Percentiles rank a stretch among this genome's conserved stretches.
These are phyloP conservation scores for Lacerta bilineata DNA, from an alignment of 2,797 vertebrate genomes.

Conservation along the genomic window DNA sequence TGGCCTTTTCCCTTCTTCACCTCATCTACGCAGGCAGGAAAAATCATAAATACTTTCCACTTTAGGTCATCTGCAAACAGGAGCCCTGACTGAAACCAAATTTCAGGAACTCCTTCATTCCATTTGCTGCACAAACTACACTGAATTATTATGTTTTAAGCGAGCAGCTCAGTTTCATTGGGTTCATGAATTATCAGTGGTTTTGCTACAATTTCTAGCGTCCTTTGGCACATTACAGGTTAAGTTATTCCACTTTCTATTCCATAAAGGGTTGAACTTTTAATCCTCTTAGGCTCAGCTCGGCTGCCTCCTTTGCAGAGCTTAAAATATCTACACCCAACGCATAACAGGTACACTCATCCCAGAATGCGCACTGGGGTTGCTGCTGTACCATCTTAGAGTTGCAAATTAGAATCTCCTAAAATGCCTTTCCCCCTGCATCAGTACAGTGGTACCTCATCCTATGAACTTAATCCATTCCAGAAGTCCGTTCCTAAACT, in stretches of 20 bases:
- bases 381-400: not conserved
- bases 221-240: not conserved
- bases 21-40: not conserved
- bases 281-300: not conserved
- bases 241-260: conserved; percentile 27
- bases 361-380: not conserved
- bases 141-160: conserved; percentile 31
- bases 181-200: conserved; percentile 46
- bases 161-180: conserved; percentile 45
- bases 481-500: no score
- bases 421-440: not conserved
- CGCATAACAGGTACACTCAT: not conserved
- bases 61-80: conserved; percentile 34
- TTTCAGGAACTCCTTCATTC: not conserved
- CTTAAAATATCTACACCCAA: not conserved
- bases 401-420: not conserved
- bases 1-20: not conserved
- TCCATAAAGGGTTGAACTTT: not conserved
- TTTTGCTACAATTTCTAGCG: conserved; percentile 41
- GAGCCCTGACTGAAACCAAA: conserved; percentile 46
- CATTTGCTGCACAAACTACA: conserved; percentile 55
- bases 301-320: not conserved
- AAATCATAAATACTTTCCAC: conserved; percentile 4
- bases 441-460: not conserved
- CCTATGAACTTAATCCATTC: no score